Evolutionary conservation across 2,797 vertebrate species (phyloP), one percentile per base, ranked within the genome.

Genomic region (Odontamblyopus lacepedii): DNA sequence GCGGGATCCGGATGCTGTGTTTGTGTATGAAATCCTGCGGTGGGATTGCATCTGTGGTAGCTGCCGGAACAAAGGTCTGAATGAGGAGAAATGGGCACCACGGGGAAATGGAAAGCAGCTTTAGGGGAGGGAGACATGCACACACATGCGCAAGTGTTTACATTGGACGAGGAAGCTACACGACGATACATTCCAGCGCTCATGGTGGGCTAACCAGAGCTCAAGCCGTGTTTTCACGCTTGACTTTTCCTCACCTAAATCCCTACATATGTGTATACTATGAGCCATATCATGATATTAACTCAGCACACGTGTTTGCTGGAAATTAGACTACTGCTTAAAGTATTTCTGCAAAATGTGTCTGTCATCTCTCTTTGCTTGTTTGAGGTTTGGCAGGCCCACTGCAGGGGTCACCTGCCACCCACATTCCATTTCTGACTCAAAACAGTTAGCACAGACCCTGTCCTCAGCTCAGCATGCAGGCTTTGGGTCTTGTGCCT

Each of bases 31-130:
- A 88, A 89, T 88, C 87, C 84, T 88, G 88, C 9, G 88, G 90
- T 86, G 74, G 87, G 88, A 79, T 76, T 78, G 80, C 80, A 85
- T 89, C 80, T 84, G 85, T 88, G 87, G 87, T 82, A 87, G 87
- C 86, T 87, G 88, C 67, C 69, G 79, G 85, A 91, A 90, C 87
- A 90, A 90, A 91, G 87, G 87, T 88, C 86, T 86, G 83, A 84
- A 89, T 73, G 79, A 83, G 85, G 64, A 81, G 86, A 78, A 89
- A 87, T 84, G 88, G 85, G 81, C 83, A 88, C 86, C 81, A 51
- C 82, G 81, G 88, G 90, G 86, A 85, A 93, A 92, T 91, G 87
- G 90, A 86, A 90, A 89, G 84, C 90, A 91, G 90, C 87, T 85
- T 88, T 80, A 72, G 80, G 76, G 74, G 77, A 82, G 83, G 71